A percentile compares a stretch with the other conserved stretches of the same genome.
Conservation (phyloP, 2,888 invertebrate species). For the Lymantria monacha region DNA sequence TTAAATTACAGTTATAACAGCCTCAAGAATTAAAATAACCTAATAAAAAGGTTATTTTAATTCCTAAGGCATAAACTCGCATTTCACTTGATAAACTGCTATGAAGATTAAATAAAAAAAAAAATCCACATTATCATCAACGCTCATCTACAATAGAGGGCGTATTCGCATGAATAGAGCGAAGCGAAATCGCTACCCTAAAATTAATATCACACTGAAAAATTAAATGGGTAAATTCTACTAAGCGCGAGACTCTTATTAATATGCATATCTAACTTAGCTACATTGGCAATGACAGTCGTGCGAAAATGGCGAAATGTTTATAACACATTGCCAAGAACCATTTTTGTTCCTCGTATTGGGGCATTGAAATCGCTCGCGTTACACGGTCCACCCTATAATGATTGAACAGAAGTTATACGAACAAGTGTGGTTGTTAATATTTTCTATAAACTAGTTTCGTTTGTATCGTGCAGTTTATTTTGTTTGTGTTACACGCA, state of each 20-base stretch:
- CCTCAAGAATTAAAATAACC: too few relatives aligned
- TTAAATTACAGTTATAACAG: too few relatives aligned
- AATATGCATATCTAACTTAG: slow-evolving; percentile 56
- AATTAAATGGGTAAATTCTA: slow-evolving; percentile 57
- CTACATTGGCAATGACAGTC: slow-evolving; percentile 53
- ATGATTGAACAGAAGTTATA: slow-evolving; percentile 42
- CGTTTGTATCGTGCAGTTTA: slow-evolving; percentile 30
- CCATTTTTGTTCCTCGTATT: slow-evolving; percentile 26
- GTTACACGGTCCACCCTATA: slow-evolving; percentile 43
- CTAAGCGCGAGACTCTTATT: slow-evolving; percentile 39
- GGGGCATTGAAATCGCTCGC: slow-evolving; percentile 44
- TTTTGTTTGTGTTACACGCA: slow-evolving; percentile 40
- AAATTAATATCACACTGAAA: slow-evolving; percentile 65
- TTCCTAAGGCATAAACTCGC: too few relatives aligned
- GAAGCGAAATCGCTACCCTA: slow-evolving; percentile 58
- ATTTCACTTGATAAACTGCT: too few relatives aligned
- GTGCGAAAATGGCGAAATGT: slow-evolving; percentile 39
- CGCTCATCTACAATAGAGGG: slow-evolving; percentile 47
- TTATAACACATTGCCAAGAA: slow-evolving; percentile 34
- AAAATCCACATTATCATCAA: slow-evolving; percentile 60
- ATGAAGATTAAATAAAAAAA: slow-evolving; percentile 8
- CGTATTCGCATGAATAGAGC: slow-evolving; percentile 47
- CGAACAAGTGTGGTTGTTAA: slow-evolving; percentile 45
- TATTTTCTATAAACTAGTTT: slow-evolving; percentile 40
- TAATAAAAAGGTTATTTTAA: too few relatives aligned